Conservation (phyloP, 2,797 vertebrate species). For the Luscinia megarhynchos region DNA sequence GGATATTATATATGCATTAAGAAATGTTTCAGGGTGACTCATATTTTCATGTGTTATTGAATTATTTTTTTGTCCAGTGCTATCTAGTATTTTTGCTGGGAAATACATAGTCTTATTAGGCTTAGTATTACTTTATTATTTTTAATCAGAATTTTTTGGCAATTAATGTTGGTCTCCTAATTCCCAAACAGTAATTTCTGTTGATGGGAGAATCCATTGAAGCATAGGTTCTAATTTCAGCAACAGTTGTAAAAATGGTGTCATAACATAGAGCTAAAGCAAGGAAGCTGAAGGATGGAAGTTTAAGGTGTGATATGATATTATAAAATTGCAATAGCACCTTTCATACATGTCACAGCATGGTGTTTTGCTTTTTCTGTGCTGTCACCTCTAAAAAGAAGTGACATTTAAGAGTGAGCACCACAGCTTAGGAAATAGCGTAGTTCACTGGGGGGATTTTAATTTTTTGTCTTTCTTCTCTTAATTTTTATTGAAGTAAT, state of each 20-base stretch:
- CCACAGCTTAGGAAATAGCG: not conserved
- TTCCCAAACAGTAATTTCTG: not conserved
- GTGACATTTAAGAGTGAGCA: not conserved
- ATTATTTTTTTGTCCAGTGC: not conserved
- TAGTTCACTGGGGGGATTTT: fast-evolving
- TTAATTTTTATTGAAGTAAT: not conserved
- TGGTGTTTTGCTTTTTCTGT: not conserved
- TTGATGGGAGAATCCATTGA: not conserved
- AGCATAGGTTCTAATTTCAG: not conserved
- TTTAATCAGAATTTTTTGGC: not conserved
- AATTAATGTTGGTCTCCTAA: not conserved
- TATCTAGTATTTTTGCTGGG: not conserved
- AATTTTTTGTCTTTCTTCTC: not conserved
- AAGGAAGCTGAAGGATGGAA: not conserved
- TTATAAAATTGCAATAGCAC: not conserved
- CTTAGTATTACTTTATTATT: not conserved
- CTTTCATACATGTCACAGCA: not conserved
- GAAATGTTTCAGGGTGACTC: not conserved
- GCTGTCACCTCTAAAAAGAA: not conserved
- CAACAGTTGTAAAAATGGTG: not conserved
- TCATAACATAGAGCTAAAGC: not conserved
- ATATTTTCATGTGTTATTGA: not conserved
- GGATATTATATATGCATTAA: not conserved
- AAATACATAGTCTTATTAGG: not conserved
- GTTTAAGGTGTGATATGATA: not conserved